These are phyloP conservation scores for Alectoris magna DNA, from an alignment of 2,797 vertebrate species.

Conservation along the genomic window DNA sequence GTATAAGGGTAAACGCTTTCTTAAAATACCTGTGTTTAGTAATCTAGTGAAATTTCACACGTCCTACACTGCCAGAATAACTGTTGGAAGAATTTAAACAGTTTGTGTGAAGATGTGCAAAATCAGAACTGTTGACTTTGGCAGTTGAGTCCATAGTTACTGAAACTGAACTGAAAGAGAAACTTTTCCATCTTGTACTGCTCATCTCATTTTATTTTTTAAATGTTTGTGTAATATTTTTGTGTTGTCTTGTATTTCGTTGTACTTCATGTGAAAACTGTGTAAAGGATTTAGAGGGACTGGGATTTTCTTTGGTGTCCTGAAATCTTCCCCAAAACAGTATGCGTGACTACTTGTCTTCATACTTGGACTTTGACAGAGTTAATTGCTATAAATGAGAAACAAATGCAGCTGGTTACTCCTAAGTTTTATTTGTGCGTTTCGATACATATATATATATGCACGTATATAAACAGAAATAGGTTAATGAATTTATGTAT, in stretches of 20 bases:
- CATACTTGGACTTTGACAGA: neutral
- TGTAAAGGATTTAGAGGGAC: neutral
- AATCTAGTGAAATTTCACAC: slow-evolving; percentile 11
- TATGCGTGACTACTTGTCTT: neutral
- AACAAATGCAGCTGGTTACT: neutral
- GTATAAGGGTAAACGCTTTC: neutral
- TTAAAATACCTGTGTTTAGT: neutral
- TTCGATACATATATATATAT: neutral
- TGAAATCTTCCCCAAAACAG: neutral
- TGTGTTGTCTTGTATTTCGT: neutral
- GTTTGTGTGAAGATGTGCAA: neutral
- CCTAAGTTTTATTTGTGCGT: neutral
- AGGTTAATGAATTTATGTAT: neutral
- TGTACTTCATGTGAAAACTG: neutral
- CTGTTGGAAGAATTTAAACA: neutral
- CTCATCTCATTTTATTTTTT: slow-evolving; percentile 4
- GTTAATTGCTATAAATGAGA: neutral
- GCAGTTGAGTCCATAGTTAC: neutral
- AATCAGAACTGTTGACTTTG: slow-evolving; percentile 3
- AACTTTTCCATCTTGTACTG: neutral
- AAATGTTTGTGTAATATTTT: neutral
- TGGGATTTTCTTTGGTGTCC: neutral
- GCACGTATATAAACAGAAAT: neutral
- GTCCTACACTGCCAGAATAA: neutral
- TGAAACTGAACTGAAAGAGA: neutral